Percentiles rank a stretch among this genome's conserved stretches.
phyloP scores from a whole-genome alignment of 2,888 invertebrate genomes.

The Synergus umbraculus region DNA sequence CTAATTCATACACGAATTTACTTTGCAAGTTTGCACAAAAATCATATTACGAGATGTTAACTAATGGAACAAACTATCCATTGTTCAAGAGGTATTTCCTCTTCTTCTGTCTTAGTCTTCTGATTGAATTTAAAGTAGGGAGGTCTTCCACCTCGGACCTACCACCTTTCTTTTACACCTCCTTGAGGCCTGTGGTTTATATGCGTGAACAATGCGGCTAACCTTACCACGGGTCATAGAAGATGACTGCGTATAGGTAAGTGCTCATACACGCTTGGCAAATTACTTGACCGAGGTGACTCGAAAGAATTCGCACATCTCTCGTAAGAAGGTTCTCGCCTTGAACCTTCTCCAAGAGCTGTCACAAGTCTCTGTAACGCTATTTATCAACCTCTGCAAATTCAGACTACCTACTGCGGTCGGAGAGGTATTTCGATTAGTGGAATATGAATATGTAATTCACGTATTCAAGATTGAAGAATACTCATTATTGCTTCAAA shows the following conservation, averaged over 20 bases:
- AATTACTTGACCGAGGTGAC: conserved; percentile 48
- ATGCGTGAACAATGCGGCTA: conserved; percentile 46
- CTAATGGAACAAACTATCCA: background rate
- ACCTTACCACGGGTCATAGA: conserved; percentile 38
- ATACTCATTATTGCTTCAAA: background rate
- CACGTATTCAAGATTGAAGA: background rate
- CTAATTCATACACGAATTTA: background rate
- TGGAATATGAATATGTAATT: background rate
- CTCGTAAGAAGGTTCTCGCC: conserved; percentile 42
- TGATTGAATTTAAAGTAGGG: conserved; percentile 26
- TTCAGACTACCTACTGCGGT: conserved; percentile 35
- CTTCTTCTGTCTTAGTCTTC: background rate
- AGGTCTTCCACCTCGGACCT: conserved; percentile 9
- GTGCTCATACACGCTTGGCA: conserved; percentile 40
- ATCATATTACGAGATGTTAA: background rate
- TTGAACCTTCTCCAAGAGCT: conserved; percentile 34
- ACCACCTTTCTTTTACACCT: conserved; percentile 19
- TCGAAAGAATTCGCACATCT: conserved; percentile 42
- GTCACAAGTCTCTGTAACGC: conserved; percentile 13
- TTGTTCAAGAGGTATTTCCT: background rate
- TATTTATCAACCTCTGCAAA: conserved; percentile 30
- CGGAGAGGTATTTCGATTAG: conserved; percentile 4
- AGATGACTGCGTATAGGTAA: conserved; percentile 33
- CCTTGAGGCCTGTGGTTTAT: conserved; percentile 23
- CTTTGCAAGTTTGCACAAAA: background rate